Conservation (phyloP, 2,113 vertebrate genomes). For the Agapornis roseicollis region DNA sequence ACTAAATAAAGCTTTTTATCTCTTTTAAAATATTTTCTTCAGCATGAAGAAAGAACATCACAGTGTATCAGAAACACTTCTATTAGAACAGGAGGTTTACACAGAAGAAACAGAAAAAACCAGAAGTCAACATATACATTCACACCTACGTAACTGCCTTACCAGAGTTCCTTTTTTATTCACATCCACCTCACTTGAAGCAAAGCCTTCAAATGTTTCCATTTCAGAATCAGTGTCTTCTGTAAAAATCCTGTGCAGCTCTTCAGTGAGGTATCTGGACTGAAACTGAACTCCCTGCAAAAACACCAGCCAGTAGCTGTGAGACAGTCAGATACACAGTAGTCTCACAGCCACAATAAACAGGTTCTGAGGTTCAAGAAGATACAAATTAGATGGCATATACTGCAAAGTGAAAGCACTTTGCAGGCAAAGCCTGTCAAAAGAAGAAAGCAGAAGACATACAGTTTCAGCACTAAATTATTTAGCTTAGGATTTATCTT, state of each 20-base stretch:
- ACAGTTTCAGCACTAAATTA: not conserved
- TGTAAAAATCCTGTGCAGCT: conserved; percentile 84
- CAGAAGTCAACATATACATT: not conserved
- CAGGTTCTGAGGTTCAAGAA: not conserved
- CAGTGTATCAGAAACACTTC: not conserved
- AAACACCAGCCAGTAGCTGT: not conserved
- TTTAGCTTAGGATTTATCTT: not conserved
- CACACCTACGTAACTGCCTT: not conserved
- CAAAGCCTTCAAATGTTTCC: conserved; percentile 87
- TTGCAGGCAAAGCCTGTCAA: not conserved
- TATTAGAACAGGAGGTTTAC: not conserved
- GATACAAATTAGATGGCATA: not conserved
- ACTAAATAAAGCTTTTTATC: not conserved
- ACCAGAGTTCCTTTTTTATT: conserved; percentile 63
- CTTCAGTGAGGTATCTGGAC: conserved; percentile 82
- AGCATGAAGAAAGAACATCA: not conserved
- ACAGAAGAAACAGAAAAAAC: not conserved
- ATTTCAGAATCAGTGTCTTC: conserved; percentile 89
- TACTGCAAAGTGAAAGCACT: not conserved
- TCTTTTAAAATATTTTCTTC: not conserved
- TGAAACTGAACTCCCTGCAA: conserved; percentile 75
- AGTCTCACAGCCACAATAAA: not conserved
- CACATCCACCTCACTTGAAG: conserved; percentile 51
- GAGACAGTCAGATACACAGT: not conserved
- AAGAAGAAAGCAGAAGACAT: not conserved